Conservation (phyloP, 1,140 invertebrate genomes). For the Drosophila biarmipes region DNA sequence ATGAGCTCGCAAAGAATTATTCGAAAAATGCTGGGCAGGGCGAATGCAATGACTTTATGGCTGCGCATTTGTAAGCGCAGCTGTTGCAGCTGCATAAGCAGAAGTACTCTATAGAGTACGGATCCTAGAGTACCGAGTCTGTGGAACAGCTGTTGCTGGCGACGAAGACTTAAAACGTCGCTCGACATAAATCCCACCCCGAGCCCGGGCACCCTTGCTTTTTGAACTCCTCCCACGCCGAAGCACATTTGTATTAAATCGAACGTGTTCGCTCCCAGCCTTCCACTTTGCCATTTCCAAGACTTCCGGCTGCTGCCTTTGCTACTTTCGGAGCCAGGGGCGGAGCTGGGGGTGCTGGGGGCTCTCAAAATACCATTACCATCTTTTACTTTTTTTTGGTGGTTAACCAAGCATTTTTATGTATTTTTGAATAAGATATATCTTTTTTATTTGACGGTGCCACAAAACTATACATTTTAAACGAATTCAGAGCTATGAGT, state of each 20-base stretch:
- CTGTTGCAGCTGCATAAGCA: slow-evolving; percentile 54
- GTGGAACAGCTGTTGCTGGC: slow-evolving; percentile 66
- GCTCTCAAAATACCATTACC: background rate
- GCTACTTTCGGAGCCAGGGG: slow-evolving; percentile 12
- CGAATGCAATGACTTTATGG: slow-evolving; percentile 64
- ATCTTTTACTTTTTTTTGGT: too few species aligned
- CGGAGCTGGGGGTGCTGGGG: background rate
- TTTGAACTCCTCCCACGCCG: slow-evolving; percentile 26
- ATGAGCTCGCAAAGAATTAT: slow-evolving; percentile 25
- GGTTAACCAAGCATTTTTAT: too few species aligned
- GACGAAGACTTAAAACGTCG: slow-evolving; percentile 71
- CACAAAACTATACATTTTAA: too few species aligned
- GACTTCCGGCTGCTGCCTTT: slow-evolving; percentile 12
- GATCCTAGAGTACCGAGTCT: slow-evolving; percentile 11
- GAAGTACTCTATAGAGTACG: slow-evolving; percentile 15
- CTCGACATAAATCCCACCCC: slow-evolving; percentile 68
- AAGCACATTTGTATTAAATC: slow-evolving; percentile 78
- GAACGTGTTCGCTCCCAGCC: slow-evolving; percentile 65
- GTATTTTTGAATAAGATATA: too few species aligned
- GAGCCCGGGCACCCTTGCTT: slow-evolving; percentile 8
- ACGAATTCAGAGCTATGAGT: too few species aligned
- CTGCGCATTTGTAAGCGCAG: slow-evolving; percentile 64
- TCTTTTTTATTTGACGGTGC: too few species aligned
- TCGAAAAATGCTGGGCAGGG: slow-evolving; percentile 60
- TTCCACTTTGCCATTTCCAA: slow-evolving; percentile 19